A percentile compares a stretch with the other conserved stretches of the same genome.
Evolutionary conservation across 2,113 vertebrate species (phyloP).

Genomic region (Lepus europaeus): DNA sequence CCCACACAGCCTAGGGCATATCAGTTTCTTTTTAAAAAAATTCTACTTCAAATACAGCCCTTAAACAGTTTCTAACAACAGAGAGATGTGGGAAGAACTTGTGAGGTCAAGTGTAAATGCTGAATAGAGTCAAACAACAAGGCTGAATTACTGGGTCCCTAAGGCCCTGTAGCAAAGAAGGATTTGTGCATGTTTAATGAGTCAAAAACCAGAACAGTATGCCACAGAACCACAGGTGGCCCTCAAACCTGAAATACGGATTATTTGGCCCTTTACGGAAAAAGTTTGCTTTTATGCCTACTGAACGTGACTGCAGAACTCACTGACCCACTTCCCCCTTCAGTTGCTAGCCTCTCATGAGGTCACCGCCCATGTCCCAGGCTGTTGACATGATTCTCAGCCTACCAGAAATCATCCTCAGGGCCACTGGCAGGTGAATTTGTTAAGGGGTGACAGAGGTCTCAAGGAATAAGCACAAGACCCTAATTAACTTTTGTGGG

Average conservation of each 20-base stretch:
- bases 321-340: background rate
- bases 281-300: background rate
- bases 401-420: background rate
- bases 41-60: background rate
- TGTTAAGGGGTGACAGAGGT: background rate
- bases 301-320: background rate
- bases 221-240: background rate
- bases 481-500: background rate
- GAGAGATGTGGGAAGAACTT: background rate
- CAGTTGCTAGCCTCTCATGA: background rate
- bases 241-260: background rate
- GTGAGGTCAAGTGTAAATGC: background rate
- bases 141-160: background rate
- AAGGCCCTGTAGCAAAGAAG: background rate
- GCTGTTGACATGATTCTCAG: background rate
- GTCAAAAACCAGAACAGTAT: background rate
- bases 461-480: background rate
- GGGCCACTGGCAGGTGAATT: background rate
- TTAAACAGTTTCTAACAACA: background rate
- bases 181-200: conserved; percentile 37
- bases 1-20: background rate
- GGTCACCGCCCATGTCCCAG: too few relatives aligned
- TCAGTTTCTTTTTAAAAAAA: background rate
- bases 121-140: background rate
- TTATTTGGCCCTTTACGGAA: background rate